Conservation (phyloP, 2,797 vertebrate species). For the Morelia viridis region DNA sequence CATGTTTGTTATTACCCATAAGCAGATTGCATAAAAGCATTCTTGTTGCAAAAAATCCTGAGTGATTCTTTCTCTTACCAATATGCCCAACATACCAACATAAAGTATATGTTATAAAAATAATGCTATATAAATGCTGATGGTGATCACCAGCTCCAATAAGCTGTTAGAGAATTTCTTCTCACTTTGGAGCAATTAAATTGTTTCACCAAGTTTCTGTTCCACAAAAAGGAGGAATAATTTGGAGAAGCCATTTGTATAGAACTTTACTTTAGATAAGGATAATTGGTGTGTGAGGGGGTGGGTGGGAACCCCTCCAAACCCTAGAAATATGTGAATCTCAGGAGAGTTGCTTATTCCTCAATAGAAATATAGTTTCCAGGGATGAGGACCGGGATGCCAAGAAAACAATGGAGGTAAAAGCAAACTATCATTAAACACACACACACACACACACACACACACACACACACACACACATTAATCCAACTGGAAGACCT, state of each 20-base stretch:
- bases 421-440: neutral
- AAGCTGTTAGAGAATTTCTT: neutral
- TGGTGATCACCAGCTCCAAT: neutral
- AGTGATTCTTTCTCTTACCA: neutral
- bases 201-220: neutral
- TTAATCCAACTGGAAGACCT: constrained; percentile 3
- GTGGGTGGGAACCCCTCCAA: neutral
- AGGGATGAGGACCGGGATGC: neutral
- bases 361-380: neutral
- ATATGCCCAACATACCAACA: neutral
- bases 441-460: neutral
- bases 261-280: neutral
- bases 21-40: neutral
- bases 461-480: neutral
- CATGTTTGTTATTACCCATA: neutral
- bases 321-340: neutral
- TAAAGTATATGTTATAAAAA: neutral
- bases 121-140: neutral
- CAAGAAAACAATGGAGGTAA: neutral
- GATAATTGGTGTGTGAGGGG: neutral
- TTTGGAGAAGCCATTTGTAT: neutral
- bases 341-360: neutral
- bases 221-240: neutral
- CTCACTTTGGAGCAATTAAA: neutral
- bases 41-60: neutral